Evolutionary conservation across 2,888 invertebrate species (phyloP).

Genomic region (Ditula angustiorana): DNA sequence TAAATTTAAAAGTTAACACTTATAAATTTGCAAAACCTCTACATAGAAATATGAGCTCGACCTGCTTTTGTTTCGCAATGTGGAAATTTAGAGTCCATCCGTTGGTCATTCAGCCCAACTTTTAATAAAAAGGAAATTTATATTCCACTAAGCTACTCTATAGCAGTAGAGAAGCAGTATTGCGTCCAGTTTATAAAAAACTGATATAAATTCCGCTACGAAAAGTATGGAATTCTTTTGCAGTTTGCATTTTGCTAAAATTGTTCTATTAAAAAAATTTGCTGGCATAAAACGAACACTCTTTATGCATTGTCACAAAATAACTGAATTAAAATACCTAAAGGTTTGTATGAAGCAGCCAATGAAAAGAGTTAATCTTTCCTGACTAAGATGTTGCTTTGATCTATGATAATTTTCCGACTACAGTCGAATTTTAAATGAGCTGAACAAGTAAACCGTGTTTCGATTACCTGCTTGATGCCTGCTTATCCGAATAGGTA

Average conservation of each 20-base stretch:
- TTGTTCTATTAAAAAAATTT: background rate
- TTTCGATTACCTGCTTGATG: conserved; percentile 34
- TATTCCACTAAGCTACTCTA: conserved; percentile 3
- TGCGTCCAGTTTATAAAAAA: conserved; percentile 6
- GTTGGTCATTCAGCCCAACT: conserved; percentile 11
- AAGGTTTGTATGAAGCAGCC: background rate
- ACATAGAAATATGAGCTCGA: conserved; percentile 10
- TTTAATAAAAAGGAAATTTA: conserved; percentile 16
- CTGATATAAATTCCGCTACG: conserved; percentile 25
- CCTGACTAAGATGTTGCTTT: background rate
- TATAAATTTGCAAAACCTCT: conserved; percentile 7
- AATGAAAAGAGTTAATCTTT: background rate
- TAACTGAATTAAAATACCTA: background rate
- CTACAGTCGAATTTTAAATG: conserved; percentile 14
- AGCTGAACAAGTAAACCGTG: conserved; percentile 15
- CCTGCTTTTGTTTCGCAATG: conserved; percentile 5
- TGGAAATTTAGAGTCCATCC: conserved; percentile 14
- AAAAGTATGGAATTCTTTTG: conserved; percentile 22
- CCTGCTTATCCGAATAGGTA: conserved; percentile 34
- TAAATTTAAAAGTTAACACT: background rate
- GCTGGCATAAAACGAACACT: background rate
- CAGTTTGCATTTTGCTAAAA: background rate
- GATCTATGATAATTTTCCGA: background rate
- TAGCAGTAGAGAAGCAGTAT: conserved; percentile 3
- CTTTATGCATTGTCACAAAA: background rate